A percentile compares a stretch with the other conserved stretches of the same genome.
Conservation (phyloP, 1,140 invertebrate genomes). For the Battus philenor region DNA sequence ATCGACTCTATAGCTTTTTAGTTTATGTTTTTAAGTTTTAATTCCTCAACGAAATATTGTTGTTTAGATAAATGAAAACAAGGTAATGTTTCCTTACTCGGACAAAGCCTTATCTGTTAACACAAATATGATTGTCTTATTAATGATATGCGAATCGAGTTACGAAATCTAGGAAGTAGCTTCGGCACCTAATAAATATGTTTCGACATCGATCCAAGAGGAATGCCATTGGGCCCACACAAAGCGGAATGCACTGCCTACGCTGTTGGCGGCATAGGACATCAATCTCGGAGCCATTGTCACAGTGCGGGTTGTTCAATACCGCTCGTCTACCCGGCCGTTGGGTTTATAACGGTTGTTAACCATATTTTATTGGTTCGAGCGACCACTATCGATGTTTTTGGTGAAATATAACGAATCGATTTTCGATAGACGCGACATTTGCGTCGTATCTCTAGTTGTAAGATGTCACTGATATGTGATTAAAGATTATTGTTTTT, state of each 20-base stretch:
- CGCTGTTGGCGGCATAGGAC: conserved; percentile 26
- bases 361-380: conserved; percentile 9
- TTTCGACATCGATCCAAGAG: conserved; percentile 29
- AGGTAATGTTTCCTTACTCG: no score
- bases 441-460: no score
- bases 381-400: neutral
- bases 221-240: conserved; percentile 58
- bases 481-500: no score
- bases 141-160: conserved; percentile 1
- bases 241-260: conserved; percentile 52
- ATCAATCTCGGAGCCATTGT: conserved; percentile 47
- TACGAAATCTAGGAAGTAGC: conserved; percentile 24
- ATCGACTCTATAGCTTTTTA: no score
- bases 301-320: conserved; percentile 27
- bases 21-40: no score
- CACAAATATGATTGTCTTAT: neutral
- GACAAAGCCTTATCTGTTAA: no score
- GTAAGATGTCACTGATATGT: no score
- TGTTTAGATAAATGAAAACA: no score
- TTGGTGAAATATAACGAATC: neutral
- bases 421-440: no score
- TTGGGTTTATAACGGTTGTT: conserved; percentile 15
- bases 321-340: conserved; percentile 22
- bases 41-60: no score
- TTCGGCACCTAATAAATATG: conserved; percentile 33